Evolutionary conservation across 2,888 invertebrate species (phyloP), one percentile per base, ranked within the genome.

Genomic region (Oxytorus armatus): DNA sequence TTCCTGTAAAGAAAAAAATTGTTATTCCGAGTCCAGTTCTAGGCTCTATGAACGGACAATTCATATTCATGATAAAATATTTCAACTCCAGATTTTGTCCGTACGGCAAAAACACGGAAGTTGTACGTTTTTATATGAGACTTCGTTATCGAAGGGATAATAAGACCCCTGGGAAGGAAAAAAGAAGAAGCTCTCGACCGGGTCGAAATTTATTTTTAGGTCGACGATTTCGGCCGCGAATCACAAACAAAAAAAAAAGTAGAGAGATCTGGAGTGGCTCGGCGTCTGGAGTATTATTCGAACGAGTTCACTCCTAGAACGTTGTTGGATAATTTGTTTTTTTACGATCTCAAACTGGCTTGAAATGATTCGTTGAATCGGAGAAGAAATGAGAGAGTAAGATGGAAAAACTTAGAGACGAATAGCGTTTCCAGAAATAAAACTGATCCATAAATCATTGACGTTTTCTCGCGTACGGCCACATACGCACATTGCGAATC

Each of bases 381-480:
- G 29, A 11, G 59, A 16, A 61, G 61, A 68, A 51, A 68, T 23
- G 42, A 68, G 25, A 70, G 21, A 14, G 21, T 25, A 55, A 51
- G 53, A 42, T 29, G 18, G 68, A 68, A 49, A 33, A 49, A 36
- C 39, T 42, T 21, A 14, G 42, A 49, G 49, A 49, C 44, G 21
- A 51, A 73, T 42, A 18, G n/a, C 65, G 53, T 36, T 65, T 65
- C 77, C 59, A 65, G 66, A 77, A 77, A 77, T 77, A 77, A 77
- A 77, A 39, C 39, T 23, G 29, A 11, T 8, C 63, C 1, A 55
- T 74, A 74, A 74, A 74, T 57, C 74, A 77, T 75, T 63, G 63
- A 69, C 59, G 51, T 70, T 47, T 47, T 51, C 1, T 23, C 10
- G 3, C 36, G 36, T 36, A 36, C 10, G 8, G 36, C 36, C 36